Conservation (phyloP, 2,797 vertebrate genomes). For the Catamblyrhynchus diadema region DNA sequence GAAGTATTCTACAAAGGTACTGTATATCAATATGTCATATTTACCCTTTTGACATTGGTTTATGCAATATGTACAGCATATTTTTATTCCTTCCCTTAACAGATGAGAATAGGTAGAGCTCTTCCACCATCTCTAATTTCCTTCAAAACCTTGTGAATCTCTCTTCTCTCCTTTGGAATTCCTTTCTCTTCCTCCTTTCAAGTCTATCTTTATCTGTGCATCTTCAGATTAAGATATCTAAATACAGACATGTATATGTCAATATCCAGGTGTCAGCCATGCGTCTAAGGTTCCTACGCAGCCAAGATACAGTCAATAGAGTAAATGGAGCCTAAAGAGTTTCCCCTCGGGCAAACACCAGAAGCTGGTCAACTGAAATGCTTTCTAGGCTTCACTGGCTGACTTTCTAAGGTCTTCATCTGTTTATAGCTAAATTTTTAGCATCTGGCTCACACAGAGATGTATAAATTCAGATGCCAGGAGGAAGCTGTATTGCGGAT, state of each 20-base stretch:
- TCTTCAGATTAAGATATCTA: neutral
- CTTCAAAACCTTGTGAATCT: neutral
- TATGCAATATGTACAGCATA: neutral
- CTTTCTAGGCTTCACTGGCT: neutral
- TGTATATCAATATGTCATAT: neutral
- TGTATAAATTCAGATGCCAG: neutral
- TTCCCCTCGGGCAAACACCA: neutral
- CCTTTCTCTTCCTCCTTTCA: neutral
- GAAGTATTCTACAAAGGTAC: constrained; percentile 29
- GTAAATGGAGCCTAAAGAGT: neutral
- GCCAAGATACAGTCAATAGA: neutral
- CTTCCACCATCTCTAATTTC: neutral
- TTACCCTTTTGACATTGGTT: neutral
- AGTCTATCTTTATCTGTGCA: neutral
- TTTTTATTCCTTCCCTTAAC: neutral
- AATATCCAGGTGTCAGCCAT: neutral
- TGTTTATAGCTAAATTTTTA: neutral
- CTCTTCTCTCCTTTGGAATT: neutral
- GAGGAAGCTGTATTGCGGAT: neutral
- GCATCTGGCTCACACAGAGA: neutral
- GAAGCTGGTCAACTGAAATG: neutral
- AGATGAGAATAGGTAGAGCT: neutral
- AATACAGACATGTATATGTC: neutral
- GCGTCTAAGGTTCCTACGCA: neutral
- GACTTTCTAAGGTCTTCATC: neutral